phyloP scores from a whole-genome alignment of 2,888 invertebrate species.

The Phytoseiulus persimilis region DNA sequence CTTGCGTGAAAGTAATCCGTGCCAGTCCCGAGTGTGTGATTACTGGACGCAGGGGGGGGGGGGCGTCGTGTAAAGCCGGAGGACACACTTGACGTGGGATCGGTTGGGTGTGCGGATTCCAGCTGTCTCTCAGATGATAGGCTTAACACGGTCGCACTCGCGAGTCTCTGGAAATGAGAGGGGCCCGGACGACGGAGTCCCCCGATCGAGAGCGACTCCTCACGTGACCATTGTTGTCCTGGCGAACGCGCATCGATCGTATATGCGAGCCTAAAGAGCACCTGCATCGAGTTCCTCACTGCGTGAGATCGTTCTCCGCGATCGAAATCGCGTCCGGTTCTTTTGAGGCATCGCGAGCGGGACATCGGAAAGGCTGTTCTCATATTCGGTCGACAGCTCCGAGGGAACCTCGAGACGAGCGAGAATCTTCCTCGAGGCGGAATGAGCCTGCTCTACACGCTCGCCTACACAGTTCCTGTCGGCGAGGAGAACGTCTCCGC shows the following conservation, averaged over 20 bases:
- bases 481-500: neutral
- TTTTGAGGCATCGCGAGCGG: neutral
- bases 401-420: no score
- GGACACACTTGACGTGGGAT: neutral
- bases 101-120: neutral
- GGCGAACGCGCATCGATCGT: neutral
- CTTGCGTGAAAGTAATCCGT: no score
- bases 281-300: no score
- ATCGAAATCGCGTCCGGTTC: neutral
- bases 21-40: neutral
- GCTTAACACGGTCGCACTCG: neutral
- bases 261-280: no score
- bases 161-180: neutral
- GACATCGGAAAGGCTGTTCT: neutral
- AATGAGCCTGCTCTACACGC: neutral
- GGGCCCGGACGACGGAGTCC: neutral
- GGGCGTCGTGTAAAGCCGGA: neutral
- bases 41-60: neutral
- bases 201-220: neutral
- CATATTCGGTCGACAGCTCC: neutral
- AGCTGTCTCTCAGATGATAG: neutral
- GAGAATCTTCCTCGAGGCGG: neutral
- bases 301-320: neutral
- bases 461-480: neutral
- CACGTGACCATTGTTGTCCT: neutral